These are phyloP conservation scores for Lasioglossum oenotherae DNA, from an alignment of 2,888 invertebrate genomes.

Conservation along the genomic window DNA sequence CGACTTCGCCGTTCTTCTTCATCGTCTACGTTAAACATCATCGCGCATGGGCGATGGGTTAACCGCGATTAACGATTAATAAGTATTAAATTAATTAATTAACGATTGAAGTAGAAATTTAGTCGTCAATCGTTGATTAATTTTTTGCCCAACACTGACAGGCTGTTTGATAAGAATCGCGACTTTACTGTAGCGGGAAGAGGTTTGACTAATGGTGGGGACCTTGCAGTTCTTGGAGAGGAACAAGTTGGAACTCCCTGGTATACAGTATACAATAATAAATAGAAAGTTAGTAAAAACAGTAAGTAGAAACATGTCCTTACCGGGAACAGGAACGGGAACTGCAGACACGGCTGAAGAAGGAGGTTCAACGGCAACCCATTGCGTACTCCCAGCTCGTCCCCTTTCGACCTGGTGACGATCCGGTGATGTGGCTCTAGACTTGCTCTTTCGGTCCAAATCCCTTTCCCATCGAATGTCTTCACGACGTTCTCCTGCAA, in stretches of 20 bases:
- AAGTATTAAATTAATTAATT: no score
- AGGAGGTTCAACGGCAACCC: conserved; percentile 69
- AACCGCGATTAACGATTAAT: no score
- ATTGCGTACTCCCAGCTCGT: conserved; percentile 79
- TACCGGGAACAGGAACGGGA: conserved; percentile 65
- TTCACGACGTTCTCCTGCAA: conserved; percentile 84
- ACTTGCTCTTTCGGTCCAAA: conserved; percentile 83
- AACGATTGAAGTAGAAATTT: no score
- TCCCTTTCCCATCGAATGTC: conserved; percentile 83
- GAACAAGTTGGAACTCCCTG: no score
- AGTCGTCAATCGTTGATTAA: no score
- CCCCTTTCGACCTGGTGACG: conserved; percentile 84
- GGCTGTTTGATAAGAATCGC: no score
- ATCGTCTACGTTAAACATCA: conserved; percentile 80
- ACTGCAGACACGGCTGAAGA: conserved; percentile 32
- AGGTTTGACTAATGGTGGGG: no score
- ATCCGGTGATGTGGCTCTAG: conserved; percentile 82
- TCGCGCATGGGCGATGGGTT: neutral
- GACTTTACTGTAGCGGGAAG: no score
- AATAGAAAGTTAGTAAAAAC: no score
- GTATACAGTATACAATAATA: no score
- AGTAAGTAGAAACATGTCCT: conserved; percentile 34
- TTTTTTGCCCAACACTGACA: no score
- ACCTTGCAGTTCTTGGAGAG: no score
- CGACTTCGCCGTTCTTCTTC: conserved; percentile 82